Evolutionary conservation across 1,140 invertebrate species (phyloP).

Genomic region (Drosophila ananassae): DNA sequence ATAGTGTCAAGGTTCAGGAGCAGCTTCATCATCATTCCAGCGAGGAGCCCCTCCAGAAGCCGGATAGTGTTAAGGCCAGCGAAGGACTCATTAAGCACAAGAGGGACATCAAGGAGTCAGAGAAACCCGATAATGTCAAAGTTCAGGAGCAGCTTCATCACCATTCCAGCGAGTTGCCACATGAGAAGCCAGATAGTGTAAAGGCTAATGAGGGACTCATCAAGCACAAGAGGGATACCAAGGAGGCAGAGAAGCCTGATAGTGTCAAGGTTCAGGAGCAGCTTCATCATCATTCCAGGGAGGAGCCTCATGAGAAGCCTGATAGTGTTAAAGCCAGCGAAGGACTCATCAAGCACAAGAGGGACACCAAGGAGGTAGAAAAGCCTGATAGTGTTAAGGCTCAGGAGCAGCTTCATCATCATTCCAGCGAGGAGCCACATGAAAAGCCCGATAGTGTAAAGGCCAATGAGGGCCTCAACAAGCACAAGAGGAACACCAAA

Average conservation of each 20-base stretch:
- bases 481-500: background rate
- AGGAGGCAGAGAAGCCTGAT: constrained; percentile 33
- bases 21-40: background rate
- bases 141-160: constrained; percentile 20
- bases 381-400: background rate
- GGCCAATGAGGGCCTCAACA: background rate
- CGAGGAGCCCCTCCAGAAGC: background rate
- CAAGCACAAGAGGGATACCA: constrained; percentile 1
- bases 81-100: background rate
- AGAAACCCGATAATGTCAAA: constrained; percentile 26
- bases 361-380: background rate
- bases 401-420: background rate
- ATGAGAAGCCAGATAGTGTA: constrained; percentile 21
- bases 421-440: background rate
- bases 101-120: background rate
- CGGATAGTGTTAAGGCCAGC: background rate
- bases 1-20: background rate
- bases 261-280: constrained; percentile 18
- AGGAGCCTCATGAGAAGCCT: background rate
- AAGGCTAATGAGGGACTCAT: constrained; percentile 9
- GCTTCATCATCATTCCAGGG: constrained; percentile 20
- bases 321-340: background rate
- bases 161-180: constrained; percentile 5
- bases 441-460: background rate
- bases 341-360: background rate